phyloP scores from a whole-genome alignment of 1,140 invertebrate species.

The Drosophila asahinai region DNA sequence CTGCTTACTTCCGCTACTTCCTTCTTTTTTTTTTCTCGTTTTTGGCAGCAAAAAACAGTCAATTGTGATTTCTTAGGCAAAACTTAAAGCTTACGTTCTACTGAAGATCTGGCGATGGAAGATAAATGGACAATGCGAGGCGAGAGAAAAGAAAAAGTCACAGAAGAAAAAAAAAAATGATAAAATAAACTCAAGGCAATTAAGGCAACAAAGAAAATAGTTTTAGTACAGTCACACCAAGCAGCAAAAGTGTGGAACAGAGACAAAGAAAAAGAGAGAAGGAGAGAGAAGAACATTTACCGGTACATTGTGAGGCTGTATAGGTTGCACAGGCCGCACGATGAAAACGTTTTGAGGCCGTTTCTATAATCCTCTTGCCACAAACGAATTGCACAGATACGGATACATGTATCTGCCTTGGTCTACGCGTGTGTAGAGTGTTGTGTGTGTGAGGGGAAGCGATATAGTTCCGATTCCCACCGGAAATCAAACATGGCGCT shows the following conservation, averaged over 20 bases:
- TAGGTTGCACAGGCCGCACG: conserved; percentile 79
- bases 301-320: conserved; percentile 82
- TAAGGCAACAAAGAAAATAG: conserved; percentile 17
- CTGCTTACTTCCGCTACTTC: neutral
- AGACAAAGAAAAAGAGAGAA: conserved; percentile 27
- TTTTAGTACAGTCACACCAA: conserved; percentile 38
- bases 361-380: conserved; percentile 63
- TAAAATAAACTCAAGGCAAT: conserved; percentile 4
- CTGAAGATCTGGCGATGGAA: conserved; percentile 29
- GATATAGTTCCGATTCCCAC: conserved; percentile 35
- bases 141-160: conserved; percentile 37
- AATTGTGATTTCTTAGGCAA: conserved; percentile 35
- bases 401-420: conserved; percentile 42
- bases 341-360: conserved; percentile 80
- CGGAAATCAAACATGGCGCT: conserved; percentile 41
- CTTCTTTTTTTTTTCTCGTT: neutral
- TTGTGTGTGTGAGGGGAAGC: conserved; percentile 22
- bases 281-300: conserved; percentile 66
- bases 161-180: conserved; percentile 8
- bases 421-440: conserved; percentile 27
- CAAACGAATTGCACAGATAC: conserved; percentile 50
- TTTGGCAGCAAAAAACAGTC: conserved; percentile 51
- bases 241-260: conserved; percentile 29
- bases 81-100: conserved; percentile 49
- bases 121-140: conserved; percentile 42